Percentiles rank a stretch among this genome's conserved stretches.
phyloP scores from a whole-genome alignment of 2,113 vertebrate species.

The Mesocricetus auratus region DNA sequence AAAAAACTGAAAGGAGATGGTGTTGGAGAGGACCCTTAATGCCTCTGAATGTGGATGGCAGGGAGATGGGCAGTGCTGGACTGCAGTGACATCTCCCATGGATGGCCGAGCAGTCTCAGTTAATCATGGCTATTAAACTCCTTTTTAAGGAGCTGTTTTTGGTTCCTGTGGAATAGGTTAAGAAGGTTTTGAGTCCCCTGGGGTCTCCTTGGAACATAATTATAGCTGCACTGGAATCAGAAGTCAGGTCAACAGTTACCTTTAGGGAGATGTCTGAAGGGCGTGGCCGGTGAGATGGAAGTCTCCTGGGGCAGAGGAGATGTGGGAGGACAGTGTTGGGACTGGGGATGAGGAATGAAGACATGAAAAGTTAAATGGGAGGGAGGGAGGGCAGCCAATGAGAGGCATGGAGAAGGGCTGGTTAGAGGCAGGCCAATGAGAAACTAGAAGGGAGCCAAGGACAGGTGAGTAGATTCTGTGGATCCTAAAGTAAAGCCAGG shows the following conservation, averaged over 20 bases:
- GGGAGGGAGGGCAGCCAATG: background rate
- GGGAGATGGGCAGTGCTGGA: slow-evolving; percentile 54
- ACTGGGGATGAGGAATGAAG: background rate
- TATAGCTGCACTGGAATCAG: slow-evolving; percentile 86
- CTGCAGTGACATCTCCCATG: slow-evolving; percentile 65
- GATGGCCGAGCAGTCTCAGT: slow-evolving; percentile 66
- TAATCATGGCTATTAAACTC: slow-evolving; percentile 86
- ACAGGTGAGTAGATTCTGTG: background rate
- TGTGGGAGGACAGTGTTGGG: background rate
- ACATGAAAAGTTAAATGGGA: background rate
- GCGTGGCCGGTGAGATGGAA: slow-evolving; percentile 51
- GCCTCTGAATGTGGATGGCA: slow-evolving; percentile 48
- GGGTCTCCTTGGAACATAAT: slow-evolving; percentile 85
- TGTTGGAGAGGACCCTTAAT: slow-evolving; percentile 72
- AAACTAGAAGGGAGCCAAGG: background rate
- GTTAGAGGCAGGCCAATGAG: background rate
- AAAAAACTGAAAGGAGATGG: slow-evolving; percentile 49
- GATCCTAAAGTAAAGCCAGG: background rate
- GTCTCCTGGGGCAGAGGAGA: slow-evolving; percentile 50
- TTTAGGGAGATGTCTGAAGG: slow-evolving; percentile 86
- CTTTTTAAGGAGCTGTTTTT: slow-evolving; percentile 87
- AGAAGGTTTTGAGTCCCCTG: slow-evolving; percentile 84
- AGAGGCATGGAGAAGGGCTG: background rate
- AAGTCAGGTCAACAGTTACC: slow-evolving; percentile 87
- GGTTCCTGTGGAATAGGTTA: slow-evolving; percentile 86